Conservation (phyloP, 1,140 invertebrate species). For the Drosophila sp. region DNA sequence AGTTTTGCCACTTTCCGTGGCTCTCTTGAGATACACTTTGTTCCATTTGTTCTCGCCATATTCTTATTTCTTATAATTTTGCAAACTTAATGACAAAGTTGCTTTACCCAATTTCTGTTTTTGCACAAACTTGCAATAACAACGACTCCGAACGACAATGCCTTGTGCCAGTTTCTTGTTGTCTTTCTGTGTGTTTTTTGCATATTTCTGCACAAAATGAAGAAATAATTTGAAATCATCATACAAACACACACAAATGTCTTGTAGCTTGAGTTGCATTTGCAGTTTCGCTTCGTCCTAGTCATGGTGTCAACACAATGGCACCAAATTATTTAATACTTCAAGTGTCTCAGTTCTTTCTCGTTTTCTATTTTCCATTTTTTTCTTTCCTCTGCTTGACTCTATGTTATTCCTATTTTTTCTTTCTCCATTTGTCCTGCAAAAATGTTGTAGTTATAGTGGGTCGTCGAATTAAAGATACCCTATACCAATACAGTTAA, state of each 20-base stretch:
- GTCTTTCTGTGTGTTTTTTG: conserved; percentile 29
- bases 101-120: not conserved
- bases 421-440: conserved; percentile 7
- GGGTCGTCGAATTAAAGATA: not conserved
- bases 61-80: not conserved
- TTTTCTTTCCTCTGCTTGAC: conserved; percentile 16
- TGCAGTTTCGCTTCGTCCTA: conserved; percentile 21
- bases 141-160: conserved; percentile 45
- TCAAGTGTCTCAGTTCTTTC: conserved; percentile 66
- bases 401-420: not conserved
- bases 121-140: conserved; percentile 9
- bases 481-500: not conserved
- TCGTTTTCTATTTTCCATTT: not conserved
- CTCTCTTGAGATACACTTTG: not conserved
- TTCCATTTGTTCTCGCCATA: no score
- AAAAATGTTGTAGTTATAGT: not conserved
- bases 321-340: conserved; percentile 80
- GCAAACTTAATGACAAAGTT: not conserved
- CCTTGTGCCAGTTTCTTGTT: conserved; percentile 70
- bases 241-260: conserved; percentile 34
- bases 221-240: conserved; percentile 75
- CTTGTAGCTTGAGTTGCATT: conserved; percentile 35
- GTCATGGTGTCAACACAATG: conserved; percentile 75
- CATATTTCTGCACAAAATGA: conserved; percentile 66
- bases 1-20: no score